Conservation (phyloP, 2,888 invertebrate genomes). For the Melanostoma scalare region DNA sequence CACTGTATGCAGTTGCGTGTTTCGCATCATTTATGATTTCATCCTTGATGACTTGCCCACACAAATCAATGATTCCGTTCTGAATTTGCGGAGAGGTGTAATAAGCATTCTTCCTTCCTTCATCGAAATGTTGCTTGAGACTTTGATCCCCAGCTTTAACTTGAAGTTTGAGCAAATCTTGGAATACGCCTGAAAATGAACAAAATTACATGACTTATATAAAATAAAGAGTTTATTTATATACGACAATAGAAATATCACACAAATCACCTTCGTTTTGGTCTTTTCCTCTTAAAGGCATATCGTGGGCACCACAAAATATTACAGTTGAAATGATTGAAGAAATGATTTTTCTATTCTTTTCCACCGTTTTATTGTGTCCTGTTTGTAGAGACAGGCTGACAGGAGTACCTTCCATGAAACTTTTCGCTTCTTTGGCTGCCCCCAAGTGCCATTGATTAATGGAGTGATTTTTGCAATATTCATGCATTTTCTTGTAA, state of each 20-base stretch:
- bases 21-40: not conserved
- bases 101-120: not conserved
- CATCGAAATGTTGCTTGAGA: not conserved
- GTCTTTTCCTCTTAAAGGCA: conserved; percentile 1
- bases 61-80: too few species aligned
- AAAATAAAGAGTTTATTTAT: too few species aligned
- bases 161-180: not conserved
- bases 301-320: not conserved
- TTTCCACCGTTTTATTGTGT: not conserved
- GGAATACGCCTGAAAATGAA: not conserved
- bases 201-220: too few species aligned
- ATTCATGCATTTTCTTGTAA: too few species aligned
- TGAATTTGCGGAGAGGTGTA: too few species aligned
- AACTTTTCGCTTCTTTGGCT: not conserved
- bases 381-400: not conserved
- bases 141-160: not conserved
- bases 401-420: not conserved
- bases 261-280: conserved; percentile 1
- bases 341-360: not conserved
- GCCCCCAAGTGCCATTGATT: too few species aligned
- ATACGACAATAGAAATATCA: not conserved
- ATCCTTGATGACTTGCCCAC: not conserved
- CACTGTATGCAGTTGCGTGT: not conserved
- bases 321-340: not conserved
- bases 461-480: too few species aligned